A percentile compares a stretch with the other conserved stretches of the same genome.
These are phyloP conservation scores for Thereva nobilitata DNA, from an alignment of 2,888 invertebrate genomes.

Conservation along the genomic window DNA sequence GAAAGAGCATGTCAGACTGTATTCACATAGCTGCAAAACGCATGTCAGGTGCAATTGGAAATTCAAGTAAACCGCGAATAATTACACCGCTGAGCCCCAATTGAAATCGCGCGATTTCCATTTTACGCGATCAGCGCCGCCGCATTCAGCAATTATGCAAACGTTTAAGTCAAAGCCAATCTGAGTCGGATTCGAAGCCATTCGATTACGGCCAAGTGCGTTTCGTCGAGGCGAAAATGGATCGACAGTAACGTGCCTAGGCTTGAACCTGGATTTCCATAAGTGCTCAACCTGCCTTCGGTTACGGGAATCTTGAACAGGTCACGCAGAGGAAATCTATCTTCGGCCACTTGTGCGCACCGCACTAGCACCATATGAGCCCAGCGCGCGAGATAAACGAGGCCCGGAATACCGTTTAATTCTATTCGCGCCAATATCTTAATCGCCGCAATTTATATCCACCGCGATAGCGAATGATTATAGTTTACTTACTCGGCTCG, in stretches of 20 bases:
- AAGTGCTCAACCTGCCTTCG: neutral
- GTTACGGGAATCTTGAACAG: conserved; percentile 13
- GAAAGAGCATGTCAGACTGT: no score
- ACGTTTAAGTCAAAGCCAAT: neutral
- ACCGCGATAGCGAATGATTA: conserved; percentile 11
- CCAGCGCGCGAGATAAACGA: conserved; percentile 2
- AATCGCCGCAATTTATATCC: conserved; percentile 27
- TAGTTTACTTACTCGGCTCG: neutral
- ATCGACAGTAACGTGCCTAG: neutral
- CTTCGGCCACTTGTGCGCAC: neutral
- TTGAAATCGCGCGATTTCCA: conserved; percentile 11
- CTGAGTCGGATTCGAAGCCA: no score
- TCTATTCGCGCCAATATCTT: conserved; percentile 29
- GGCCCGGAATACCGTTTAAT: conserved; percentile 20
- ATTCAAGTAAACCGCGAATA: conserved; percentile 4
- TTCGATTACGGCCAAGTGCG: conserved; percentile 2
- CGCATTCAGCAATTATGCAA: conserved; percentile 7
- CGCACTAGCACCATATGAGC: neutral
- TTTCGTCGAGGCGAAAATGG: neutral
- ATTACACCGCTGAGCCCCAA: conserved; percentile 13
- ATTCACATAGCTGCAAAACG: neutral
- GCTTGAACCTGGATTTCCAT: neutral
- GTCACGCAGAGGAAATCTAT: conserved; percentile 24
- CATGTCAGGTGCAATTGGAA: conserved; percentile 23
- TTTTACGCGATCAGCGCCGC: neutral